These are phyloP conservation scores for Athene cunicularia DNA, from an alignment of 2,113 vertebrate species.

Conservation along the genomic window DNA sequence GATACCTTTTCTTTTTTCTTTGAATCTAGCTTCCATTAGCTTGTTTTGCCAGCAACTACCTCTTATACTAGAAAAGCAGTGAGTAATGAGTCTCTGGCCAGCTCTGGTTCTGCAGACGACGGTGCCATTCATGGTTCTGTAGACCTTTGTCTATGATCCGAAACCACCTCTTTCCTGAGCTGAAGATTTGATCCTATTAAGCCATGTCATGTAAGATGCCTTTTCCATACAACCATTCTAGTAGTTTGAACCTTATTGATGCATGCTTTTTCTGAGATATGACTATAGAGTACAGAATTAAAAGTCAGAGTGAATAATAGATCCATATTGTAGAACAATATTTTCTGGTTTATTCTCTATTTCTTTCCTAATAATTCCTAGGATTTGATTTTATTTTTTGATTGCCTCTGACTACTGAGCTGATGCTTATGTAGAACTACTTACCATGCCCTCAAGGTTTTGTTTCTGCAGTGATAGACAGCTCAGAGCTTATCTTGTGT, in stretches of 20 bases:
- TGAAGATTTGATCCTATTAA: background rate
- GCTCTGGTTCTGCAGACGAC: background rate
- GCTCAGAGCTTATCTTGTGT: background rate
- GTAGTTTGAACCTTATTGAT: background rate
- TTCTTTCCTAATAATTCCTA: background rate
- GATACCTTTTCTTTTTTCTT: background rate
- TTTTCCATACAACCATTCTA: background rate
- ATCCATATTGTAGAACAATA: background rate
- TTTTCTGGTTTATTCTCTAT: background rate
- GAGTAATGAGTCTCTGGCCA: background rate
- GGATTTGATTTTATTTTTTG: background rate
- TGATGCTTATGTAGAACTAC: background rate
- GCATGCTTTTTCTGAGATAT: background rate
- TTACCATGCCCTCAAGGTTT: background rate
- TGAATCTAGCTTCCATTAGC: background rate
- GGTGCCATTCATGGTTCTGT: background rate
- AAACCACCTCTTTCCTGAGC: background rate
- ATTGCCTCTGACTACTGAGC: background rate
- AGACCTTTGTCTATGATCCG: background rate
- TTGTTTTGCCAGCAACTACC: background rate
- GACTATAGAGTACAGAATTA: background rate
- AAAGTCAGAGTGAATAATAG: background rate
- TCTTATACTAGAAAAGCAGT: background rate
- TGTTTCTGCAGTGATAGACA: background rate
- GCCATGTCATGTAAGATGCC: background rate